These are phyloP conservation scores for Neomorphus geoffroyi DNA, from an alignment of 2,797 vertebrate species.

Conservation along the genomic window DNA sequence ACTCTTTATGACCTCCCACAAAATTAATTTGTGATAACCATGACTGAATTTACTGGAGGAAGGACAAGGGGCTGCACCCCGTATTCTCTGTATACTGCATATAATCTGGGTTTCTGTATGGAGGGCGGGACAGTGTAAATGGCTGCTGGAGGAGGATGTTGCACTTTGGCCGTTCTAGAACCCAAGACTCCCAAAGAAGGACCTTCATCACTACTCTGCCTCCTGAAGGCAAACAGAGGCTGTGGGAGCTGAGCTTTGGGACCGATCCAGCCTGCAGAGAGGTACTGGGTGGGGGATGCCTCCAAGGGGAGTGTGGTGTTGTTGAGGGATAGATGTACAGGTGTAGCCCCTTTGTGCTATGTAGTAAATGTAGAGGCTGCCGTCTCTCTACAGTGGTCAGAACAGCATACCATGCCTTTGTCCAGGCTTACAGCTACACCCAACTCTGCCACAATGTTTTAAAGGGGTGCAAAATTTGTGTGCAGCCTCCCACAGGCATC, in stretches of 20 bases:
- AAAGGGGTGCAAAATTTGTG: background rate
- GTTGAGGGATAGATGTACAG: background rate
- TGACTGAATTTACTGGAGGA: background rate
- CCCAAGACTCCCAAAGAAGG: background rate
- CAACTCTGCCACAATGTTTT: background rate
- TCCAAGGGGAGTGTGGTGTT: background rate
- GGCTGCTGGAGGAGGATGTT: background rate
- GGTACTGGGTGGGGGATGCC: background rate
- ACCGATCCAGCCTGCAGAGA: background rate
- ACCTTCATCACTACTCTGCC: background rate
- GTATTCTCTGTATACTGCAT: background rate
- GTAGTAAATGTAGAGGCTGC: background rate
- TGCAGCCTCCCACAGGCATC: background rate
- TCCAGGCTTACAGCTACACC: background rate
- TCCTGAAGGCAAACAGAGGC: background rate
- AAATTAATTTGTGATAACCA: background rate
- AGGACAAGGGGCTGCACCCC: background rate
- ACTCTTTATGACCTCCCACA: background rate
- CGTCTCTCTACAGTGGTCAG: background rate
- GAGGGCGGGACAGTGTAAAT: background rate
- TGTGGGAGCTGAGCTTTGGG: background rate
- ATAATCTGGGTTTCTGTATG: accelerated
- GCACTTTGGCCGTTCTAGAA: background rate
- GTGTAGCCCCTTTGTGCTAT: background rate
- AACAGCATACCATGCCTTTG: background rate